Evolutionary conservation across 2,888 invertebrate genomes (phyloP).

Genomic region (Epiblema foenella): DNA sequence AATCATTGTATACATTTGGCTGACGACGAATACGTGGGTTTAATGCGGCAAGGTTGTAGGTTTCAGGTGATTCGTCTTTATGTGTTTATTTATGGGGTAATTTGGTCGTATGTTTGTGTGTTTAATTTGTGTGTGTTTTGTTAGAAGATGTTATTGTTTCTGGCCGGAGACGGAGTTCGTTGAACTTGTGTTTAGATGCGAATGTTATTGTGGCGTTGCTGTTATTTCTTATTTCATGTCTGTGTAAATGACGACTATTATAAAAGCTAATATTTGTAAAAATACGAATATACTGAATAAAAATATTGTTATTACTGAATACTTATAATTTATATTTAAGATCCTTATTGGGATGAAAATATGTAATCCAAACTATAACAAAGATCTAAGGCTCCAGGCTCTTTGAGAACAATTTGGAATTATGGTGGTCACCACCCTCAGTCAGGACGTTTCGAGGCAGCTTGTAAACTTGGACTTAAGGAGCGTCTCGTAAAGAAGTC

Average conservation of each 20-base stretch:
- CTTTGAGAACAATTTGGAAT: too few species aligned
- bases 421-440: too few species aligned
- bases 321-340: too few species aligned
- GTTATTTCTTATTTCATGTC: neutral
- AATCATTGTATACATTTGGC: neutral
- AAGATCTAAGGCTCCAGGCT: too few species aligned
- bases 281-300: too few species aligned
- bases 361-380: too few species aligned
- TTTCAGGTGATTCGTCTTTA: conserved; percentile 36
- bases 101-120: conserved; percentile 38
- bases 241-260: neutral
- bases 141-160: conserved; percentile 29
- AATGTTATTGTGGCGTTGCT: conserved; percentile 5
- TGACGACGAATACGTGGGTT: neutral
- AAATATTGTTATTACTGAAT: too few species aligned
- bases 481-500: too few species aligned
- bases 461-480: too few species aligned
- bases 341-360: too few species aligned
- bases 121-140: conserved; percentile 37
- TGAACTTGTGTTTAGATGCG: conserved; percentile 15
- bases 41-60: conserved; percentile 27
- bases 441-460: too few species aligned
- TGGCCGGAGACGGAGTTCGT: neutral
- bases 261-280: neutral
- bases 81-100: conserved; percentile 42